Conservation (phyloP, 1,140 invertebrate species). For the Adoxophyes honmai region DNA sequence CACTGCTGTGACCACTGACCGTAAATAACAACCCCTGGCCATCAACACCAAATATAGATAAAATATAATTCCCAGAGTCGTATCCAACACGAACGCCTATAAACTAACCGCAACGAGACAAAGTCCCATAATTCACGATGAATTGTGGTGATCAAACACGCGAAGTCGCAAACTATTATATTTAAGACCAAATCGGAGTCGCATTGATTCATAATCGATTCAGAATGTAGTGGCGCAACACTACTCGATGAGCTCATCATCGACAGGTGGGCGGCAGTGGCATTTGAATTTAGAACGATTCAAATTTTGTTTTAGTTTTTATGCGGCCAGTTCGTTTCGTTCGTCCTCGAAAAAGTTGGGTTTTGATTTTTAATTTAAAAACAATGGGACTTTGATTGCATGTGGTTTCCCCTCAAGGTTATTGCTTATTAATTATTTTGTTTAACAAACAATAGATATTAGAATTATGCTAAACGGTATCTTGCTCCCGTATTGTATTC, state of each 20-base stretch:
- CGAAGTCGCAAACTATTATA: conserved; percentile 36
- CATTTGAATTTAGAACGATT: conserved; percentile 23
- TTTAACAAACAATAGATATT: neutral
- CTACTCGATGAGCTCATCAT: conserved; percentile 42
- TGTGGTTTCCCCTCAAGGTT: neutral
- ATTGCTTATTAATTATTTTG: neutral
- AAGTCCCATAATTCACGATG: conserved; percentile 59
- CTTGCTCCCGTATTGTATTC: conserved; percentile 5
- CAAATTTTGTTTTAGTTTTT: conserved; percentile 2
- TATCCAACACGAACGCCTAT: conserved; percentile 46
- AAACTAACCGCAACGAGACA: conserved; percentile 60
- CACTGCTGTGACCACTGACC: conserved; percentile 3
- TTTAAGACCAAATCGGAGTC: conserved; percentile 38
- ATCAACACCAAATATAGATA: conserved; percentile 32
- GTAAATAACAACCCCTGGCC: conserved; percentile 2
- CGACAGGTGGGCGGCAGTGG: conserved; percentile 31
- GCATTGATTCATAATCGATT: conserved; percentile 25
- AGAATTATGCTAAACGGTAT: neutral
- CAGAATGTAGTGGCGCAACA: conserved; percentile 28
- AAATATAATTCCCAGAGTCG: conserved; percentile 30
- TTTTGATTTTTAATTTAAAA: conserved; percentile 12
- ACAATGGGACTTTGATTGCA: neutral
- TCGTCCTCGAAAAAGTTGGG: neutral
- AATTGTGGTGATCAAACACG: conserved; percentile 62
- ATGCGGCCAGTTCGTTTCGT: conserved; percentile 4